These are phyloP conservation scores for Cassiopea andromeda DNA, from an alignment of 30 jellyfish, hydroid and myxozoan species.

Conservation along the genomic window DNA sequence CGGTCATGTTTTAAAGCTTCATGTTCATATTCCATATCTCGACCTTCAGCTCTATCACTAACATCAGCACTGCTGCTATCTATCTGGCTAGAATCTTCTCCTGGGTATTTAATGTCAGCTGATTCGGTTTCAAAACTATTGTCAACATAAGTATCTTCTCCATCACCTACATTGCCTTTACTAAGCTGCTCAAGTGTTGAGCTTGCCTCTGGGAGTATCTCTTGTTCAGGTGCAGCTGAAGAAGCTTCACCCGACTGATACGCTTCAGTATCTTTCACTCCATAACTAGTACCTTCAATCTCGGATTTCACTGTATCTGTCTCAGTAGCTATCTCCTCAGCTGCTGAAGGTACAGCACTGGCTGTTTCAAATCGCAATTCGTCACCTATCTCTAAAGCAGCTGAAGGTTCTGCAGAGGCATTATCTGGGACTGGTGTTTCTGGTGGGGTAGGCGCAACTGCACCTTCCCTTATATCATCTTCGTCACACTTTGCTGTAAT, in stretches of 20 bases:
- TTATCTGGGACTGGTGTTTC: slow-evolving; percentile 74
- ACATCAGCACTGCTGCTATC: neutral
- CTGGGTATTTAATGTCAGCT: no score
- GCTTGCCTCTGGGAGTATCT: neutral
- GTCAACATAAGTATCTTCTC: neutral
- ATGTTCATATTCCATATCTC: neutral
- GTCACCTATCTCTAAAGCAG: neutral
- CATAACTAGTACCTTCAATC: neutral
- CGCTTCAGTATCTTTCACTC: neutral
- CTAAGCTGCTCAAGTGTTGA: neutral
- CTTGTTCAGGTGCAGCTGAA: neutral
- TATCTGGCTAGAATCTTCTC: no score
- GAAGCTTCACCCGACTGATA: neutral
- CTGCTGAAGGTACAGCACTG: slow-evolving; percentile 33
- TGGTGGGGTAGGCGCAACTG: slow-evolving; percentile 76
- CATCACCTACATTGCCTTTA: neutral
- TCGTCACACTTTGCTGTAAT: slow-evolving; percentile 64
- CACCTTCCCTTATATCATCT: slow-evolving; percentile 72
- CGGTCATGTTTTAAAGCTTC: neutral
- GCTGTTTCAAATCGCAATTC: slow-evolving; percentile 6
- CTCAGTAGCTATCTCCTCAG: neutral
- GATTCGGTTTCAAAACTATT: no score
- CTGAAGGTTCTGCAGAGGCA: slow-evolving; percentile 10
- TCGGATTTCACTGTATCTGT: neutral
- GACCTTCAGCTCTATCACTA: neutral